These are phyloP conservation scores for Muntiacus muntjak DNA, from an alignment of 2,113 vertebrate species.

Conservation along the genomic window DNA sequence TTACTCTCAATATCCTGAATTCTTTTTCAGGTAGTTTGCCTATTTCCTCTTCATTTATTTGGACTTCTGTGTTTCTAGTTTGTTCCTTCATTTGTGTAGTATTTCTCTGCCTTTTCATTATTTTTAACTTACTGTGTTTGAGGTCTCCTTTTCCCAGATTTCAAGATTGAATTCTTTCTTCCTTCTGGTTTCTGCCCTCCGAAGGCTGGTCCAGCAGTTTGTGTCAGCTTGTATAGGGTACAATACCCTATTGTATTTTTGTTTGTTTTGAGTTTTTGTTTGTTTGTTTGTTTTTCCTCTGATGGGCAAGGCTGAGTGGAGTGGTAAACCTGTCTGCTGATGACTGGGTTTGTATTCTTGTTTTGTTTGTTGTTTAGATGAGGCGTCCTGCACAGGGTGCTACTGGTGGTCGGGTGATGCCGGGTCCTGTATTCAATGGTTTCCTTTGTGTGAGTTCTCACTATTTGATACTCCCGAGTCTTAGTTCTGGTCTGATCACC, in stretches of 20 bases:
- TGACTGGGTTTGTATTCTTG: neutral
- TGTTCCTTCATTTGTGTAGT: neutral
- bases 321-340: neutral
- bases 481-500: neutral
- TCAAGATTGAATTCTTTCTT: neutral
- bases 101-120: neutral
- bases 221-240: neutral
- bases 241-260: neutral
- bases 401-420: neutral
- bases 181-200: neutral
- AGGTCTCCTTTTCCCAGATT: neutral
- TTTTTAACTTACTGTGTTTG: neutral
- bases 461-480: neutral
- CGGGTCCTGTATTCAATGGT: neutral
- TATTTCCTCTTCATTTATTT: neutral
- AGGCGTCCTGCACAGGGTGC: neutral
- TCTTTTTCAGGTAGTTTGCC: neutral
- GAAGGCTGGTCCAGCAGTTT: neutral
- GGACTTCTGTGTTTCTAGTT: neutral
- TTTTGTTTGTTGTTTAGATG: neutral
- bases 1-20: neutral
- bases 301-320: neutral
- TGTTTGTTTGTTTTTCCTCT: neutral
- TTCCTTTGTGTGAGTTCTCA: neutral
- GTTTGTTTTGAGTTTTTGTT: neutral